Evolutionary conservation across 2,888 invertebrate species (phyloP).

Genomic region (Sesamia inferens): DNA sequence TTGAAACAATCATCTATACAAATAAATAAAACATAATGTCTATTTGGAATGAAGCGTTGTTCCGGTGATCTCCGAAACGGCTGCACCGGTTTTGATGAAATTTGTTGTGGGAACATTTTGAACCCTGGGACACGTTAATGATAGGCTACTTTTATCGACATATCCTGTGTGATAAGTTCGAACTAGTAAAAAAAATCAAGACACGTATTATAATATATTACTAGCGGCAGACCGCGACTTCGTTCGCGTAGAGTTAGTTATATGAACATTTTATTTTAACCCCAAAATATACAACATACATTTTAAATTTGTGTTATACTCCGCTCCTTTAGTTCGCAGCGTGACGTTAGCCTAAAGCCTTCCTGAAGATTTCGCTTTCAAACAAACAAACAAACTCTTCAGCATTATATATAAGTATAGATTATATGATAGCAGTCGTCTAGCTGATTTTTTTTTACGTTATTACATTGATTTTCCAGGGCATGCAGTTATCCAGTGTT

Average conservation of each 20-base stretch:
- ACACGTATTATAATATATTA: neutral
- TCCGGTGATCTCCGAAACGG: neutral
- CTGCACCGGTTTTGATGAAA: neutral
- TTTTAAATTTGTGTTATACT: too few relatives aligned
- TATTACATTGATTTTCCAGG: slow-evolving; percentile 77
- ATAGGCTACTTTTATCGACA: neutral
- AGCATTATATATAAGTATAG: too few relatives aligned
- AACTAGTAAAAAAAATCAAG: neutral
- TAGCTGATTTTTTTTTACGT: neutral
- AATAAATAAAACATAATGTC: neutral
- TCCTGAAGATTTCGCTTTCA: too few relatives aligned
- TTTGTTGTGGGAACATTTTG: neutral
- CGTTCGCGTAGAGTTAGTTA: too few relatives aligned
- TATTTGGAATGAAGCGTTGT: neutral
- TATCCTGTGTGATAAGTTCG: neutral
- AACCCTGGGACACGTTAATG: neutral
- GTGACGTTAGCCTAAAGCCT: too few relatives aligned
- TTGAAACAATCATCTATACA: neutral
- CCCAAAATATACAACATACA: too few relatives aligned
- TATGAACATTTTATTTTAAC: too few relatives aligned
- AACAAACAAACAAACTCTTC: too few relatives aligned
- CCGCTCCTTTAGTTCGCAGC: too few relatives aligned
- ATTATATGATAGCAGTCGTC: neutral
- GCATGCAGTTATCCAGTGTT: slow-evolving; percentile 88
- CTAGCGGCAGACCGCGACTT: too few relatives aligned